Evolutionary conservation across 2,113 vertebrate species (phyloP).

Genomic region (Albula goreensis): DNA sequence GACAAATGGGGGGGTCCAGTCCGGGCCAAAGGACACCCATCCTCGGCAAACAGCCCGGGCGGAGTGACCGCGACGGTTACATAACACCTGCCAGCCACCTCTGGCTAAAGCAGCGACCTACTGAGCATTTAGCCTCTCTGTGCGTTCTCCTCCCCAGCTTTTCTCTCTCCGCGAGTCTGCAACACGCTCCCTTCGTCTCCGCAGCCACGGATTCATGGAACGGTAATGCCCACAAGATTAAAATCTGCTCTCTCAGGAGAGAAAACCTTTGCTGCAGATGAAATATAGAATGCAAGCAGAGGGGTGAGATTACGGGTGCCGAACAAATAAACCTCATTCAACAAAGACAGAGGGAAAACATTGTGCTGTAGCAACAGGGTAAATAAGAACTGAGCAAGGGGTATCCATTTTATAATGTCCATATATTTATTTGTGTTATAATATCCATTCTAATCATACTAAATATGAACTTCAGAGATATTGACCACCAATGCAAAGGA

Average conservation of each 20-base stretch:
- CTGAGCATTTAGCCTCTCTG: not conserved
- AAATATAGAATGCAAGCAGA: not conserved
- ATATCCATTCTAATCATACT: too few relatives aligned
- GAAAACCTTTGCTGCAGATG: not conserved
- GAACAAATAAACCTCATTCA: not conserved
- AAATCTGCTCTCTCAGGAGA: not conserved
- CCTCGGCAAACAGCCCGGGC: not conserved
- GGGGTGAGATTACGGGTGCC: not conserved
- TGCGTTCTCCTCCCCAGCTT: not conserved
- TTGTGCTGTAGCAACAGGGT: too few relatives aligned
- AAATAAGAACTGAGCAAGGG: too few relatives aligned
- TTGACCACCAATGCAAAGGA: too few relatives aligned
- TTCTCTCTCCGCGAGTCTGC: not conserved
- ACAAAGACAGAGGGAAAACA: not conserved
- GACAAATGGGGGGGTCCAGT: not conserved
- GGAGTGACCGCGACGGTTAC: not conserved
- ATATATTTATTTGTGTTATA: too few relatives aligned
- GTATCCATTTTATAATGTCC: too few relatives aligned
- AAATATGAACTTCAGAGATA: too few relatives aligned
- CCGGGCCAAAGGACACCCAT: not conserved
- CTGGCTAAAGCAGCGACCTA: not conserved
- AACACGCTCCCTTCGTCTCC: not conserved
- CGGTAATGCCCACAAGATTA: not conserved
- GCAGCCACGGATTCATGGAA: not conserved
- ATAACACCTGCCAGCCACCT: not conserved